Evolutionary conservation across 1,140 invertebrate species (phyloP), one percentile per base, ranked within the genome.

Genomic region (Pogonomyrmex californicus): DNA sequence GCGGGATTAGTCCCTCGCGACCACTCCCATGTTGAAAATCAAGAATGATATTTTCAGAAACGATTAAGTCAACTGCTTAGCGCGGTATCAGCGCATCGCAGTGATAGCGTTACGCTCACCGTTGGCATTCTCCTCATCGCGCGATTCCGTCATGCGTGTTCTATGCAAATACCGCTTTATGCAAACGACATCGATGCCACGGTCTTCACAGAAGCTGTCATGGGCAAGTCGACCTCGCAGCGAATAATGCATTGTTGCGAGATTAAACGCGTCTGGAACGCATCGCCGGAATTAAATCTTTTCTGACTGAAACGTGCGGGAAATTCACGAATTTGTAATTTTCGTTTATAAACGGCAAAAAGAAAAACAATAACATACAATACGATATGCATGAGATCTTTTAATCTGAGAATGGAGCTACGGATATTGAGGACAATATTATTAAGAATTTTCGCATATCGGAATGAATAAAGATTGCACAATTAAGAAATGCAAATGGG

Each of bases 121-220:
- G 54, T 49, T 36, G 44, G 47, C 47, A 79, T 87, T 77, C 23
- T 54, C 56, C 36, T 71, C 17, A 70, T 88, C 60, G 71, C 38
- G 38, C 60, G 66, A 73, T 62, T 88, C 47, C 56, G 41, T 88
- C 86, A 73, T 71, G 77, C 62, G 62, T 75, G 62, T 62, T 62
- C 30, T 65, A 88, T 87, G 86, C 87, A 87, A 87, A 88, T 70
- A 56, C 12, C 41, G 63, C 10, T 56, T 33, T 14, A 63, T 41
- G 73, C 47, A 44, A 86, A 83, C 38, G 33, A n/a, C 70, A 71
- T 51, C n/a, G 30, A 65, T 47, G 63, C 12, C 49, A 10, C 36
- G n/a, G 38, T 60, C 62, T 77, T 85, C 36, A n/a, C 47, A 54
- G 54, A 58, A 77, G n/a, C 10, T 65, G 49, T 38, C 7, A 70